Conservation (phyloP, 2,113 vertebrate species). For the Scomber scombrus region DNA sequence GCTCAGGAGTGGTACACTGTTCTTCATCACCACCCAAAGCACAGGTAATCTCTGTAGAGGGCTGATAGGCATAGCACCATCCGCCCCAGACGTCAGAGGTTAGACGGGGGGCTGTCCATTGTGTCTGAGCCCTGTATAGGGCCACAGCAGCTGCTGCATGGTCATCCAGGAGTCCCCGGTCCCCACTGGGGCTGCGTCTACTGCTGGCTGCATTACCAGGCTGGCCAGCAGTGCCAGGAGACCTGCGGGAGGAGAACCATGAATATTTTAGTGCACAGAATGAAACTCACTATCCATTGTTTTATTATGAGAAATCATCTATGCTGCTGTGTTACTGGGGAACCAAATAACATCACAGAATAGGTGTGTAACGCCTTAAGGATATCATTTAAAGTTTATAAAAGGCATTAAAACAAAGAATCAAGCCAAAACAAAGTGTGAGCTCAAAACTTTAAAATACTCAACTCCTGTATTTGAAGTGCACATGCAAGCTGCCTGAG, state of each 20-base stretch:
- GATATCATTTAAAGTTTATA: too few species aligned
- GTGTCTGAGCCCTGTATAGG: slow-evolving; percentile 89
- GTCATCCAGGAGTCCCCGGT: slow-evolving; percentile 91
- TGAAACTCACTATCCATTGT: too few species aligned
- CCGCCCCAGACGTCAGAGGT: not conserved
- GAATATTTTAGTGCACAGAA: not conserved
- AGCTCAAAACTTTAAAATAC: too few species aligned
- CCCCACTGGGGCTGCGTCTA: slow-evolving; percentile 89
- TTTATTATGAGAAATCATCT: too few species aligned
- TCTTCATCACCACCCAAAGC: slow-evolving; percentile 8
- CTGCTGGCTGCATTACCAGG: slow-evolving; percentile 89
- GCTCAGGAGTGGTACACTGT: slow-evolving; percentile 3
- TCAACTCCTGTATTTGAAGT: too few species aligned
- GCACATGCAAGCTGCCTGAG: not conserved
- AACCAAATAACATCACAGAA: too few species aligned
- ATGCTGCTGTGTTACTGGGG: too few species aligned
- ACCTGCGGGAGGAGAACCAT: slow-evolving; percentile 60
- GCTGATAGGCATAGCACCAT: slow-evolving; percentile 15
- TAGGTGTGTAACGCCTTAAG: too few species aligned
- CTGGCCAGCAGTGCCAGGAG: slow-evolving; percentile 89
- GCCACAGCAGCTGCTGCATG: slow-evolving; percentile 94
- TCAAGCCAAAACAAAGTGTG: too few species aligned
- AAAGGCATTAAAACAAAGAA: too few species aligned
- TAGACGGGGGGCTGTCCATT: slow-evolving; percentile 91
- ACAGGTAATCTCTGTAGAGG: slow-evolving; percentile 16